Conservation (phyloP, 2,888 invertebrate species). For the Synanthedon formicaeformis region DNA sequence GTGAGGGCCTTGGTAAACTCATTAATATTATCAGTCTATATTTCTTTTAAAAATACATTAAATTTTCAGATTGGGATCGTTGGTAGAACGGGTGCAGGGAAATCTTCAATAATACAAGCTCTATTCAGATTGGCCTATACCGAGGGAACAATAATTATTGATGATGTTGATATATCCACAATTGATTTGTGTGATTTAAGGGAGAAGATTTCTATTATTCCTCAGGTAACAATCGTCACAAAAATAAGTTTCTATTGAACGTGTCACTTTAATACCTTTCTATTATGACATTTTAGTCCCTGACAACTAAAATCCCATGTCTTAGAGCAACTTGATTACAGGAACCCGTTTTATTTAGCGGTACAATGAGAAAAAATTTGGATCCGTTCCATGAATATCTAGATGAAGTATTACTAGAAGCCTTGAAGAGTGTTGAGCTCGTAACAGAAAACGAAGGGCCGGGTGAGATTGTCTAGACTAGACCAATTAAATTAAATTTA, state of each 20-base stretch:
- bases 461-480: conserved; percentile 15
- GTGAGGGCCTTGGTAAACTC: conserved; percentile 13
- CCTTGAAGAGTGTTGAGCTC: conserved; percentile 77
- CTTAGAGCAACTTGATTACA: conserved; percentile 29
- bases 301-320: no score
- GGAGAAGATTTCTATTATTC: conserved; percentile 73
- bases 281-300: no score
- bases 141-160: conserved; percentile 77
- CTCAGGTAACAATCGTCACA: conserved; percentile 44
- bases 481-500: no score
- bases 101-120: conserved; percentile 77
- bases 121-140: conserved; percentile 75
- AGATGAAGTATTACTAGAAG: conserved; percentile 81
- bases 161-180: conserved; percentile 70
- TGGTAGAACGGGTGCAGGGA: conserved; percentile 76
- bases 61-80: conserved; percentile 72
- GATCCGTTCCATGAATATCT: conserved; percentile 82
- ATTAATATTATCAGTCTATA: background rate
- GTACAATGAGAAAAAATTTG: conserved; percentile 83
- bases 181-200: conserved; percentile 73
- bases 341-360: conserved; percentile 87
- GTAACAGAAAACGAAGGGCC: conserved; percentile 21
- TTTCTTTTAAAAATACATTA: conserved; percentile 1
- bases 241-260: no score
- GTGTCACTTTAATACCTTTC: no score